phyloP scores from a whole-genome alignment of 2,113 vertebrate genomes.

The Lampris megalopsis region DNA sequence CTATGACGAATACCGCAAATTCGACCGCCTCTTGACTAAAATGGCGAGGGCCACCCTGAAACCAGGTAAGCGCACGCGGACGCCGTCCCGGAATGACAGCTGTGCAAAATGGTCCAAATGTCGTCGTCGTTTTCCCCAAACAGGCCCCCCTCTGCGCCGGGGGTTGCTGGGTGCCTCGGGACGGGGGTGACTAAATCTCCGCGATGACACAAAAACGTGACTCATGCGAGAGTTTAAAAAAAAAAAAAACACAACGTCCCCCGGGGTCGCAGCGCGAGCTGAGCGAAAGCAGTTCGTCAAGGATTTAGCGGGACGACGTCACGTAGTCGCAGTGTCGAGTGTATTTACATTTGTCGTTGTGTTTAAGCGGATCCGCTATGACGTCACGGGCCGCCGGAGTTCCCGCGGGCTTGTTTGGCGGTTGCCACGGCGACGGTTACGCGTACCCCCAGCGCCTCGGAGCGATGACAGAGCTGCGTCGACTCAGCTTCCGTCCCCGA shows the following conservation, averaged over 20 bases:
- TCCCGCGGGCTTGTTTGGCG: conserved; percentile 43
- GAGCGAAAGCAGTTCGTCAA: background rate
- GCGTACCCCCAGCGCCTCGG: conserved; percentile 15
- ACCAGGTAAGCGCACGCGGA: conserved; percentile 64
- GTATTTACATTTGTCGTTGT: conserved; percentile 27
- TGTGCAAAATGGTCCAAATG: no score
- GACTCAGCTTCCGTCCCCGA: background rate
- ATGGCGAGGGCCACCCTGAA: conserved; percentile 82
- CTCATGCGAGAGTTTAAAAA: no score
- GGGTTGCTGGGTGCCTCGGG: no score
- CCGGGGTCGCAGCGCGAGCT: background rate
- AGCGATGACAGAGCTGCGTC: background rate
- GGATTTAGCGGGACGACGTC: conserved; percentile 22
- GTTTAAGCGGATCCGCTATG: background rate
- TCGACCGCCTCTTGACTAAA: conserved; percentile 84
- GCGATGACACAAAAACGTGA: no score
- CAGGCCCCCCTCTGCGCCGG: no score
- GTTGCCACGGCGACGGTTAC: conserved; percentile 44
- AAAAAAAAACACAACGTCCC: no score
- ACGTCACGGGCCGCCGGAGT: conserved; percentile 23
- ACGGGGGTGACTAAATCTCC: no score
- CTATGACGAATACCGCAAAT: conserved; percentile 82
- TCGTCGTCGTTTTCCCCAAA: no score
- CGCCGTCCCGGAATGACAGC: background rate
- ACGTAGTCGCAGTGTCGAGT: background rate